Evolutionary conservation across 2,888 invertebrate genomes (phyloP).

Genomic region (Yponomeuta evonymella): DNA sequence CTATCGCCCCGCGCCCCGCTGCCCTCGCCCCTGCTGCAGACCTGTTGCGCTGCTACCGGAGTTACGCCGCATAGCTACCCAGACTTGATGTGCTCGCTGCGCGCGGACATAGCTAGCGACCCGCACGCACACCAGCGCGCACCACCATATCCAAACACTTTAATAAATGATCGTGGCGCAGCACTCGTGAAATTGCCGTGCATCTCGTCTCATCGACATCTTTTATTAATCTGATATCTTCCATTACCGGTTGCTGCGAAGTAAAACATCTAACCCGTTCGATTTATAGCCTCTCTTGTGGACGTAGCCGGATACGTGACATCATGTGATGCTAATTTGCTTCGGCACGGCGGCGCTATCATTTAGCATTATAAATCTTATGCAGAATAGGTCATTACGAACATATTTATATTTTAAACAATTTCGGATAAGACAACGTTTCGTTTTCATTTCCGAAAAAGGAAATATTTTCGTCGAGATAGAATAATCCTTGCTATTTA

Average conservation of each 20-base stretch:
- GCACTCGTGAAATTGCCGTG: constrained; percentile 65
- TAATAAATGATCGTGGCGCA: constrained; percentile 59
- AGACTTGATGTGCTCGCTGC: constrained; percentile 68
- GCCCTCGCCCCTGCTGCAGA: constrained; percentile 61
- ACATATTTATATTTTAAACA: constrained; percentile 29
- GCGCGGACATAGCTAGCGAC: constrained; percentile 24
- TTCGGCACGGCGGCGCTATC: constrained; percentile 45
- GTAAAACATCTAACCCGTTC: constrained; percentile 56
- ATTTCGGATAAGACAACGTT: constrained; percentile 14
- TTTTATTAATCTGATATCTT: constrained; percentile 65
- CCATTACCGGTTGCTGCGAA: constrained; percentile 60
- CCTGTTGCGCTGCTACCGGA: constrained; percentile 75
- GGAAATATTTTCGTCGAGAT: constrained; percentile 17
- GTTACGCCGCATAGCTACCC: constrained; percentile 76
- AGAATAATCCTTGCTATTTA: not conserved
- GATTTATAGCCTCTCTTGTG: constrained; percentile 55
- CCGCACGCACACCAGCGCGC: constrained; percentile 53
- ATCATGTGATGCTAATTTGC: constrained; percentile 65
- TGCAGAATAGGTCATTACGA: constrained; percentile 39
- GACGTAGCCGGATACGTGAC: constrained; percentile 64
- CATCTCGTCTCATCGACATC: constrained; percentile 63
- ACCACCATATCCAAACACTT: constrained; percentile 47
- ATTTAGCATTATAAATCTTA: constrained; percentile 52
- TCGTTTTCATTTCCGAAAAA: constrained; percentile 17
- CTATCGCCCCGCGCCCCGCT: constrained; percentile 58